Evolutionary conservation across 1,140 invertebrate genomes (phyloP), one percentile per base, ranked within the genome.

Genomic region (Leptinotarsa lineolata): DNA sequence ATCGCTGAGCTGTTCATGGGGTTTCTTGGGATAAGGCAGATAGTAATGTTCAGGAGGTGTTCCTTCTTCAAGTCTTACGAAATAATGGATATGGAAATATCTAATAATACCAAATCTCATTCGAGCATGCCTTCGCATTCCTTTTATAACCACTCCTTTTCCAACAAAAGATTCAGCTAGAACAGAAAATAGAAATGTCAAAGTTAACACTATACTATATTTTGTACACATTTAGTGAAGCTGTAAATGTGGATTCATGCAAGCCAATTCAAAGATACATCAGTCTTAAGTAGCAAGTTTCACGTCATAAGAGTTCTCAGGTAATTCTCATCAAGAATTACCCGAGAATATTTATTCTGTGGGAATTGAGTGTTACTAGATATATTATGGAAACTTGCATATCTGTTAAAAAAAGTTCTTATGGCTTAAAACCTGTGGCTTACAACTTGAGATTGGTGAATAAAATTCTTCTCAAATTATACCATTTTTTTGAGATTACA

Each of bases 41-140:
- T 95, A 92, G 83, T 95, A 96, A 80, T 94, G 84, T 83, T 89
- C 84, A n/a, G 97, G 97, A 73, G 97, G 96, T 81, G 88, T 88
- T 12, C 97, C 97, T 89, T 99, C 97, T 86, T 97, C 94, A 44
- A 99, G 86, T 39, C 92, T 86, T 0, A 98, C 91, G 88, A 93
- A 97, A 83, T 97, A 97, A 85, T 98, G 91, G 76, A 88, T 89
- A 84, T 96, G 92, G 73, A 88, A 89, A 81, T 97, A 97, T 70
- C 90, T 87, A 1, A 98, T 87, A 72, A 86, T 82, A 20, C 95
- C 95, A 54, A 87, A 70, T 77, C 94, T 86, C 2, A 79, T 86
- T 82, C 89, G 88, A 21, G 92, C 94, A 87, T 97, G 96, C 82
- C 94, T 89, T 79, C 96, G 88, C 3, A 94, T 76, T 18, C 96